phyloP scores from a whole-genome alignment of 2,113 vertebrate species.

The Enhydra lutris region DNA sequence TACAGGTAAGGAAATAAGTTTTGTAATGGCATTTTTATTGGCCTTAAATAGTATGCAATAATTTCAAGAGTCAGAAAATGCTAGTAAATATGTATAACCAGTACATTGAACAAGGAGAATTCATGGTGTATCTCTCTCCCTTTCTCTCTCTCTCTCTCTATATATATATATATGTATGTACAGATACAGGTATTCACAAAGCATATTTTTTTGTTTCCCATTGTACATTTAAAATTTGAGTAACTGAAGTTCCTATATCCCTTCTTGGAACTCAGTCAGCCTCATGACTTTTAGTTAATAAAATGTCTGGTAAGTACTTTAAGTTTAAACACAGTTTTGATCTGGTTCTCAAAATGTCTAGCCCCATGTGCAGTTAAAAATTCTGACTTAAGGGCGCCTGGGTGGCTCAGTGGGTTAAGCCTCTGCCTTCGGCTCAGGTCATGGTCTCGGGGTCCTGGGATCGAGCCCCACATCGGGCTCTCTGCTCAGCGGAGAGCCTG shows the following conservation, averaged over 20 bases:
- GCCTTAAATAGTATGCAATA: background rate
- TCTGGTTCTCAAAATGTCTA: background rate
- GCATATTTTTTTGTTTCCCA: background rate
- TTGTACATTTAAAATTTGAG: background rate
- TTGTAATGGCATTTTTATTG: background rate
- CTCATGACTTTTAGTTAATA: background rate
- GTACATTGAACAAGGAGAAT: background rate
- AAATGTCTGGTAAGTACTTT: background rate
- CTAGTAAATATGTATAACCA: background rate
- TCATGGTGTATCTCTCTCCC: background rate
- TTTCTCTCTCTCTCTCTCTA: background rate
- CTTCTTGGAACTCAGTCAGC: background rate
- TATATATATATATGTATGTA: background rate
- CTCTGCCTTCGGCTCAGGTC: too few species aligned
- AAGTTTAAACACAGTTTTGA: background rate
- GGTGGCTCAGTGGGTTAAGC: too few species aligned
- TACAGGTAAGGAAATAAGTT: slow-evolving; percentile 87
- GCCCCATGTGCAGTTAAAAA: background rate
- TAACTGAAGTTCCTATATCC: background rate
- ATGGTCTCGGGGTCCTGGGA: too few species aligned
- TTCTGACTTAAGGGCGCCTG: background rate
- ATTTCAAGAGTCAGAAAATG: slow-evolving; percentile 4
- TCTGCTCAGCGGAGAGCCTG: too few species aligned
- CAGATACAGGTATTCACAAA: background rate
- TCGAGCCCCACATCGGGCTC: too few species aligned